phyloP scores from a whole-genome alignment of 2,797 vertebrate genomes.

The Sebastes steindachneri region DNA sequence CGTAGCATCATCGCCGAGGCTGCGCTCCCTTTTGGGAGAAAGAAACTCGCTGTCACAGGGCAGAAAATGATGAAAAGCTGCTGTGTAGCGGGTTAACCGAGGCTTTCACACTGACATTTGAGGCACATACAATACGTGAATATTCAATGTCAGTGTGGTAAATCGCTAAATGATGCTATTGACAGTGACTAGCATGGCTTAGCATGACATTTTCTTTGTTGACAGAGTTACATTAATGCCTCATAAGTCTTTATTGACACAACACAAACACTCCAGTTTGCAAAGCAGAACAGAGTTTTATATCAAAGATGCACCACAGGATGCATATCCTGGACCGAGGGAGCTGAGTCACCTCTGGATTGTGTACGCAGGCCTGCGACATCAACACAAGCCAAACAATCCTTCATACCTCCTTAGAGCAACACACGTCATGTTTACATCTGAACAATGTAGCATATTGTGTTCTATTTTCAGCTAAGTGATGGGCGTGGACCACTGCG shows the following conservation, averaged over 20 bases:
- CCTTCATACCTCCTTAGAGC: constrained; percentile 49
- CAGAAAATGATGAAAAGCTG: too few species aligned
- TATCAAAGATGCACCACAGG: constrained; percentile 55
- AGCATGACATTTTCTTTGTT: not conserved
- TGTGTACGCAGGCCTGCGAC: constrained; percentile 37
- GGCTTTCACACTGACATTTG: too few species aligned
- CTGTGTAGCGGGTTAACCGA: too few species aligned
- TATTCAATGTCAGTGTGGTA: too few species aligned
- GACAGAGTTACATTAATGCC: not conserved
- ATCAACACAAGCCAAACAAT: constrained; percentile 21
- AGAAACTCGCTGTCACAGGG: too few species aligned
- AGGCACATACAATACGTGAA: too few species aligned
- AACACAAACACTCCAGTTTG: not conserved
- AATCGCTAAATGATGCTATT: not conserved
- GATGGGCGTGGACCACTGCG: constrained; percentile 6
- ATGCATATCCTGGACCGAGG: constrained; percentile 73
- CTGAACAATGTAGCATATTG: constrained; percentile 42
- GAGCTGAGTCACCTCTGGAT: constrained; percentile 54
- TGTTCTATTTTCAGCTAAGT: constrained; percentile 13
- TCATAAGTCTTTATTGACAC: constrained; percentile 5
- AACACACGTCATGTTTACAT: constrained; percentile 54
- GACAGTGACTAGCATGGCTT: too few species aligned
- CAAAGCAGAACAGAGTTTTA: constrained; percentile 1
- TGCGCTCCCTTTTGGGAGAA: too few species aligned
- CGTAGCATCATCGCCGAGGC: too few species aligned